These are phyloP conservation scores for Cydia fagiglandana DNA, from an alignment of 1,140 invertebrate genomes.

Conservation along the genomic window DNA sequence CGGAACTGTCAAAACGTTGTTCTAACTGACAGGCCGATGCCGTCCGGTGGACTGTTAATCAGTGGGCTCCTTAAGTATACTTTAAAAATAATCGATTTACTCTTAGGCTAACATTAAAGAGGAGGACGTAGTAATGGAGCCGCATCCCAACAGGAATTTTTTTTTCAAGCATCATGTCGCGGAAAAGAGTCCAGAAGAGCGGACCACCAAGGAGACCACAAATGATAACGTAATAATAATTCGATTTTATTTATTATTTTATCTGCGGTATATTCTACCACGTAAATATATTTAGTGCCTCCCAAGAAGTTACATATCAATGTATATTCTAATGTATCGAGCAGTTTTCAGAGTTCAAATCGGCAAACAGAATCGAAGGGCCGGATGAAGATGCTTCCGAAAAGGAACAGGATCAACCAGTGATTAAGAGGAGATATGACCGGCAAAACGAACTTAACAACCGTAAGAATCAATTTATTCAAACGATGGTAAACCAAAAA, in stretches of 20 bases:
- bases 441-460: background rate
- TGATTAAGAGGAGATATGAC: background rate
- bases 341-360: constrained; percentile 21
- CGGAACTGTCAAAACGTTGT: no score
- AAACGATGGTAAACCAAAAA: background rate
- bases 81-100: background rate
- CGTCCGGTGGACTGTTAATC: no score
- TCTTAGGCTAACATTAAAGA: constrained; percentile 1
- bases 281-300: no score
- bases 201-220: background rate
- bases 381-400: constrained; percentile 1
- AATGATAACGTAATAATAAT: constrained; percentile 18
- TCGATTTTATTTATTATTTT: background rate
- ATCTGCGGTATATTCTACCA: no score
- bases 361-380: background rate
- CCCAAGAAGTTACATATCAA: no score
- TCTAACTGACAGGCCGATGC: no score
- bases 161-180: constrained; percentile 1
- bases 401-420: constrained; percentile 4
- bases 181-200: background rate
- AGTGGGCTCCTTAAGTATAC: no score
- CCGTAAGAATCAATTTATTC: background rate
- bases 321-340: background rate
- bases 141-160: background rate
- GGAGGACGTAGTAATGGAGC: constrained; percentile 7